Base-by-base conservation (phyloP, 2,888 invertebrate genomes). In the Lampropteryx suffumata region DNA sequence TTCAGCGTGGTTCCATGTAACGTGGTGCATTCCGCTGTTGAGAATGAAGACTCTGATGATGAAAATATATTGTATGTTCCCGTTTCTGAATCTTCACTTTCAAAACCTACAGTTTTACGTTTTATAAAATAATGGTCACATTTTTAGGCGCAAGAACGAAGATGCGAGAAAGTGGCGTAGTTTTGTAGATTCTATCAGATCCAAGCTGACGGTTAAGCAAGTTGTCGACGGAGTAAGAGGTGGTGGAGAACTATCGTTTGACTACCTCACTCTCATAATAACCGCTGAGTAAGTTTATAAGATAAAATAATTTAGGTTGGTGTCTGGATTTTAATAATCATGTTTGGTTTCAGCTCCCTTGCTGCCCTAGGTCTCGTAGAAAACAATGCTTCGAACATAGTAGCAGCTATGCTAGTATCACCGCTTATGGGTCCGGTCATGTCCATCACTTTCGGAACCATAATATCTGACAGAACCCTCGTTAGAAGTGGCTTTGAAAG, bases 351-450 rank as follows among this genome's bases (percentile, higher is more conserved):
- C 73, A 96, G 96, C 79, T 93, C 95, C 49, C 91, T 97, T 51
- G 96, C 96, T 46, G 95, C 95, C n/a, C 83, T 96, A 48, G 96
- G 96, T 34, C 83, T 97, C 30, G 93, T 95, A 14, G 96, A 96
- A 79, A 95, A 95, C 82, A 96, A 95, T 71, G 93, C 96, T 4
- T 95, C 96, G 0, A 94, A 95, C 65, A 94, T 97, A 57, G 94
- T 94, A 13, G 95, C 94, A 17, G 94, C 94, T 17, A 95, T 95
- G 94, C 78, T 95, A 65, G 94, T 95, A 0, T 95, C 94, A 1
- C 95, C 95, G 0, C 87, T 95, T 8, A 95, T 95, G 95, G 96
- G 96, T 0, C 96, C 96, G 0, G 96, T 96, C 9, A 94, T 96
- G 93, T 96, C 96, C n/a, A 93, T 95, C 59, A 95, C 96, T 44